Percentiles rank a stretch among this genome's conserved stretches.
Evolutionary conservation across 2,797 vertebrate species (phyloP).

Genomic region (Polyboroides typus): DNA sequence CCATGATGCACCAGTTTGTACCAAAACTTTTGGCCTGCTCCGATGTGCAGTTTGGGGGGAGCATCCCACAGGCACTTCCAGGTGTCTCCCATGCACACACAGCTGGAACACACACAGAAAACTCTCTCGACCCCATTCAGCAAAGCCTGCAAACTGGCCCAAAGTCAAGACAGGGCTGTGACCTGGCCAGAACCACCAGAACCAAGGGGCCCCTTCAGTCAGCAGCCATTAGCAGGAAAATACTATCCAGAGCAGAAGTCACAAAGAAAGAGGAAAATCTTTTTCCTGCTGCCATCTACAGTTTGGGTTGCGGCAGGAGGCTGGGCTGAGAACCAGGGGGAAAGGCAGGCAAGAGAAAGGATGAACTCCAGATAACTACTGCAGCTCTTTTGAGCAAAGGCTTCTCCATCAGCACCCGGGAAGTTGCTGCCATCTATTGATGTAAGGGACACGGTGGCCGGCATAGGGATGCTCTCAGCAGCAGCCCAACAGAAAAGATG

Average conservation of each 20-base stretch:
- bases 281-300: constrained; percentile 57
- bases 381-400: not conserved
- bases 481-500: not conserved
- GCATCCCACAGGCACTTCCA: rapidly evolving
- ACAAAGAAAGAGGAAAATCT: not conserved
- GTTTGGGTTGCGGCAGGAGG: not conserved
- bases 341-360: not conserved
- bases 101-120: not conserved
- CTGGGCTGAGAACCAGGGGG: not conserved
- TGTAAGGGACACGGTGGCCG: not conserved
- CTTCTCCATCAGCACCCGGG: not conserved
- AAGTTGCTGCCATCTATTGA: constrained; percentile 63
- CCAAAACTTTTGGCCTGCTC: not conserved
- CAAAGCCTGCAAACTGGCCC: not conserved
- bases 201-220: not conserved
- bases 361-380: rapidly evolving
- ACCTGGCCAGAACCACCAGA: not conserved
- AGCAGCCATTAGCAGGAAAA: not conserved
- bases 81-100: not conserved
- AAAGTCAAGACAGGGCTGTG: not conserved
- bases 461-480: not conserved
- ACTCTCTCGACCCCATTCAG: rapidly evolving
- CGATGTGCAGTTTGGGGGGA: not conserved
- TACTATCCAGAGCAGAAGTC: not conserved
- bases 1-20: not conserved